Conservation (phyloP, 1,140 invertebrate genomes). For the Microplitis demolitor region DNA sequence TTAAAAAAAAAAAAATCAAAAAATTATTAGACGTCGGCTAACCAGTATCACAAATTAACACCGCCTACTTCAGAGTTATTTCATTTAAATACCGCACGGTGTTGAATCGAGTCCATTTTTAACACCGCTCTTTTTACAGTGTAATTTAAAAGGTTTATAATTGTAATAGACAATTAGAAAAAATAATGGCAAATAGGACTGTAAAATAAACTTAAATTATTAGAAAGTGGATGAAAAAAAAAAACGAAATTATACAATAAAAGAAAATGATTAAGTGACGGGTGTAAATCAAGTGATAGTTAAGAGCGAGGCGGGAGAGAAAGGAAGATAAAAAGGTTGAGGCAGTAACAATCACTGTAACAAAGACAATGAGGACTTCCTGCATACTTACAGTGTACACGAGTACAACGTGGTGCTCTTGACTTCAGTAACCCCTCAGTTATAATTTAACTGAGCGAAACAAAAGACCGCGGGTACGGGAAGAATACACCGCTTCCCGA, state of each 20-base stretch:
- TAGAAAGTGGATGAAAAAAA: background rate
- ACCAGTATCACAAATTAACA: too few species aligned
- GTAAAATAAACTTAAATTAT: background rate
- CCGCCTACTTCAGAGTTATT: too few species aligned
- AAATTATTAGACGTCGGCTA: too few species aligned
- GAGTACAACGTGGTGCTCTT: slow-evolving; percentile 24
- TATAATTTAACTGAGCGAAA: slow-evolving; percentile 24
- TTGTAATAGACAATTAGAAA: too few species aligned
- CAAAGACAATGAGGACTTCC: slow-evolving; percentile 50
- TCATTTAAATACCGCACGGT: too few species aligned
- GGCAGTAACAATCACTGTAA: slow-evolving; percentile 40
- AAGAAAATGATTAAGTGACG: background rate
- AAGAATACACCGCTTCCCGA: background rate
- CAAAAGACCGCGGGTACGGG: slow-evolving; percentile 1
- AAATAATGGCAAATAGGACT: too few species aligned
- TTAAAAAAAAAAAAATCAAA: too few species aligned
- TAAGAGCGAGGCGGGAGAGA: background rate
- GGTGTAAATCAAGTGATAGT: background rate
- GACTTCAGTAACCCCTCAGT: slow-evolving; percentile 28
- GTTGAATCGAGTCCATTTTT: too few species aligned
- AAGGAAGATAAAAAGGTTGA: slow-evolving; percentile 8
- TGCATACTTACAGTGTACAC: slow-evolving; percentile 38
- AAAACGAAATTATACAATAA: background rate
- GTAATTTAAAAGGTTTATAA: too few species aligned
- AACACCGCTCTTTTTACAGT: too few species aligned